Evolutionary conservation across 2,797 vertebrate species (phyloP).

Genomic region (Enteromius unitaeniatus): DNA sequence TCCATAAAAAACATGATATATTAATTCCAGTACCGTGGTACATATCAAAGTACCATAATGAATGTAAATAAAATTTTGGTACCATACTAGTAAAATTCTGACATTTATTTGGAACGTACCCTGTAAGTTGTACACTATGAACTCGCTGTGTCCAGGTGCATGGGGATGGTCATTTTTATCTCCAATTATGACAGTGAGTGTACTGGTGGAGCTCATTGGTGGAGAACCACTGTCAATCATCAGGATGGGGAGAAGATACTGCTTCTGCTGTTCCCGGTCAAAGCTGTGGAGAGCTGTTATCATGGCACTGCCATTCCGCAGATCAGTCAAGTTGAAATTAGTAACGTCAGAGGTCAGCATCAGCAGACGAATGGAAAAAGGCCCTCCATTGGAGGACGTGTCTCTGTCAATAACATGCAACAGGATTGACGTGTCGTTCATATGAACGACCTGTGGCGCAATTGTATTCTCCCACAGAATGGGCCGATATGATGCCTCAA

Average conservation of each 20-base stretch:
- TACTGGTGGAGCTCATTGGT: conserved; percentile 86
- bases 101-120: conserved; percentile 71
- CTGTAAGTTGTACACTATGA: conserved; percentile 85
- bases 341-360: conserved; percentile 67
- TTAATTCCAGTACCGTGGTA: neutral
- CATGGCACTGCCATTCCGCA: conserved; percentile 84
- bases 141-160: conserved; percentile 81
- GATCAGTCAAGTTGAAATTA: conserved; percentile 85
- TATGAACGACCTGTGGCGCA: conserved; percentile 79
- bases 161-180: conserved; percentile 91
- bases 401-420: conserved; percentile 84
- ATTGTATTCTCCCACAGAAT: conserved; percentile 88
- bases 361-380: conserved; percentile 86
- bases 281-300: conserved; percentile 82
- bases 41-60: neutral
- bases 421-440: conserved; percentile 84
- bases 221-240: conserved; percentile 88
- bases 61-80: neutral
- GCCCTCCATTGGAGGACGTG: conserved; percentile 78
- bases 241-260: conserved; percentile 82
- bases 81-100: conserved; percentile 7
- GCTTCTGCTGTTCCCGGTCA: conserved; percentile 86
- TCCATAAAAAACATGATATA: neutral
- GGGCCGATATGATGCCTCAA: conserved; percentile 83
- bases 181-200: conserved; percentile 82